Evolutionary conservation across 2,888 invertebrate genomes (phyloP), one percentile per base, ranked within the genome.

Genomic region (Eurois occulta): DNA sequence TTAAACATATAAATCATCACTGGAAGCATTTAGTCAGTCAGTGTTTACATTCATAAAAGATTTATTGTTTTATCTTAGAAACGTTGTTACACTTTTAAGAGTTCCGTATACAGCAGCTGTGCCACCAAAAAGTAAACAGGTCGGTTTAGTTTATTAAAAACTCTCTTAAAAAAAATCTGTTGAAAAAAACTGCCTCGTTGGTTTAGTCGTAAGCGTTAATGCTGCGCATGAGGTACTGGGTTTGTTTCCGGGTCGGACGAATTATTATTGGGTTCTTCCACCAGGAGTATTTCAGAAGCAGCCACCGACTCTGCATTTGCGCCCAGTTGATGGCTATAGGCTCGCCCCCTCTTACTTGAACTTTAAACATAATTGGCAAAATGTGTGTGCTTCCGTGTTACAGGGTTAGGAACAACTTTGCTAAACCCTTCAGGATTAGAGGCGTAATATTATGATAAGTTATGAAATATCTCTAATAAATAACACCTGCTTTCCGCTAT

Each of bases 11-110:
- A 38, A 46, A 71, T 72, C 58, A 60, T 64, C 43, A 62, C 16
- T 16, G 11, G 35, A 18, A 7, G 18, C 46, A 72, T 72, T 48
- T n/a, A 8, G 32, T 43, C n/a, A 1, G 28, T 11, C 7, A 67
- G 0, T 80, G 72, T 79, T 58, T 71, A 77, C 21, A 21, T 80
- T 76, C 18, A 5, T 58, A 73, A 4, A 32, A 46, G 46, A 48
- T 16, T 1, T 10, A 58, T 58, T 46, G 35, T 28, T 65, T n/a
- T 58, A 77, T 70, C 13, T 35, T 35, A 21, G 35, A 46, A 11
- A 35, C 16, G 11, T 41, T 52, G 16, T 32, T 35, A 21, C 16
- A 43, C 24, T 43, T 43, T 66, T 55, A 16, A 43, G 58, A 18
- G 32, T 64, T 77, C 46, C 16, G 11, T 41, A 6, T 38, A 11